These are phyloP conservation scores for Drosophila kohkoa DNA, from an alignment of 1,140 invertebrate genomes.

Conservation along the genomic window DNA sequence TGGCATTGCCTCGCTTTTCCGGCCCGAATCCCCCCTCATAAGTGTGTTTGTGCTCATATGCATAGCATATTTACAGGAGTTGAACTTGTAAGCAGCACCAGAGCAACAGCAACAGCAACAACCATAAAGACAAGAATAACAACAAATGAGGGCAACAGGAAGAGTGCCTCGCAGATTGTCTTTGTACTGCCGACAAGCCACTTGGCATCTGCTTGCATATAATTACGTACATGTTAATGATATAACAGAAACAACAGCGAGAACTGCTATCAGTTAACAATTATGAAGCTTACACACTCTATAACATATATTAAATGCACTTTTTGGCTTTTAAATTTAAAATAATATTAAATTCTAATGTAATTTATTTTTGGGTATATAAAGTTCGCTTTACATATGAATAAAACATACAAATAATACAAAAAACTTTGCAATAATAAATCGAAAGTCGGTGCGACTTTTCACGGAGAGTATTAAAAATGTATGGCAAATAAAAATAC, in stretches of 20 bases:
- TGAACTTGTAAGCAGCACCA: slow-evolving; percentile 62
- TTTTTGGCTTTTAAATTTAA: neutral
- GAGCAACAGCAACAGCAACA: slow-evolving; percentile 45
- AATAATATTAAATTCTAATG: too few relatives aligned
- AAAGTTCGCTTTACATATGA: too few relatives aligned
- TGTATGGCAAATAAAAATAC: neutral
- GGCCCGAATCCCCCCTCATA: neutral
- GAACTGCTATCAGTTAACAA: neutral
- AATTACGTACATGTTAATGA: slow-evolving; percentile 64
- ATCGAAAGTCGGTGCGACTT: neutral
- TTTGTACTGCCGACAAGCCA: slow-evolving; percentile 54
- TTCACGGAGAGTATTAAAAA: neutral
- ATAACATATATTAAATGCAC: neutral
- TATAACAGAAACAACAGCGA: slow-evolving; percentile 32
- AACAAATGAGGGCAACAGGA: slow-evolving; percentile 51
- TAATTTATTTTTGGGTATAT: too few relatives aligned
- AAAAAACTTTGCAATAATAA: neutral
- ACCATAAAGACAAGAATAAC: slow-evolving; percentile 11
- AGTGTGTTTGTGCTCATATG: slow-evolving; percentile 1
- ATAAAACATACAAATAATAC: neutral
- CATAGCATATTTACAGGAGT: slow-evolving; percentile 72
- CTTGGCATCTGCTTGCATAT: slow-evolving; percentile 58
- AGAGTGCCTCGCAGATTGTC: slow-evolving; percentile 62
- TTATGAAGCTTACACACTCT: neutral
- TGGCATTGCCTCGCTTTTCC: slow-evolving; percentile 24